phyloP scores from a whole-genome alignment of 1,140 invertebrate species.

The Grapholita molesta region DNA sequence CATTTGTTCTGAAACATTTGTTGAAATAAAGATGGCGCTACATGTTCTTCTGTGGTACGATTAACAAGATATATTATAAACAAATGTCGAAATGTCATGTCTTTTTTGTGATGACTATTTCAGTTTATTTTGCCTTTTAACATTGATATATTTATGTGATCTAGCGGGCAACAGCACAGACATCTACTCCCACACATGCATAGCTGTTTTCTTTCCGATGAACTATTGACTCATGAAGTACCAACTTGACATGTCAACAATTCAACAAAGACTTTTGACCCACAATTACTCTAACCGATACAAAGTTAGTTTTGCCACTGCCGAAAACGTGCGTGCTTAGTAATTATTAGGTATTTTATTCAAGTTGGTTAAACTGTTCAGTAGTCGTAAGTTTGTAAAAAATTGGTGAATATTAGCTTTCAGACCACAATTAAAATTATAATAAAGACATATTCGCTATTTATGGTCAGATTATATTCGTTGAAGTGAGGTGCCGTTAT shows the following conservation, averaged over 20 bases:
- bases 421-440: too few relatives aligned
- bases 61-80: too few relatives aligned
- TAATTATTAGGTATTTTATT: too few relatives aligned
- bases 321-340: not conserved
- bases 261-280: not conserved
- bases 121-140: not conserved
- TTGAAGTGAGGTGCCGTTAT: too few relatives aligned
- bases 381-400: too few relatives aligned
- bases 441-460: too few relatives aligned
- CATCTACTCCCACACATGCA: not conserved
- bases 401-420: too few relatives aligned
- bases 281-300: not conserved
- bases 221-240: conserved; percentile 9
- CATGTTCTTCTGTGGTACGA: not conserved
- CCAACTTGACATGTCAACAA: conserved; percentile 16
- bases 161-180: not conserved
- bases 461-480: too few relatives aligned
- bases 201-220: not conserved
- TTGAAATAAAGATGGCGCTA: not conserved
- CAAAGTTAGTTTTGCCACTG: not conserved
- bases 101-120: too few relatives aligned
- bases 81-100: too few relatives aligned
- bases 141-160: not conserved
- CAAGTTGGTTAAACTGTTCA: too few relatives aligned
- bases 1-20: not conserved